A percentile compares a stretch with the other conserved stretches of the same genome.
These are phyloP conservation scores for Spodoptera litura DNA, from an alignment of 1,140 invertebrate genomes.

Conservation along the genomic window DNA sequence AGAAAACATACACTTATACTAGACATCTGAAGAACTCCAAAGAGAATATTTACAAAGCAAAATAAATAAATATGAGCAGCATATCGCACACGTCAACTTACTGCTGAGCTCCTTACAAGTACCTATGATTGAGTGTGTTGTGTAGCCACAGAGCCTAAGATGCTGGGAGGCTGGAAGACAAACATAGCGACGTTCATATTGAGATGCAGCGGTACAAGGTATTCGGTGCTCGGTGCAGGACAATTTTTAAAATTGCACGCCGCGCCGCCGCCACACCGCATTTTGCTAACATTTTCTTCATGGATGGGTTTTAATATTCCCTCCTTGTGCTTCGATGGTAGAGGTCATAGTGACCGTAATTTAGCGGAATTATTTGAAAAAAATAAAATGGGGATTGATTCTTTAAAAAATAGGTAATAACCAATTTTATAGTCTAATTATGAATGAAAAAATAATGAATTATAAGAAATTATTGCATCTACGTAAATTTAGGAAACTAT, in stretches of 20 bases:
- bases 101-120: constrained; percentile 1
- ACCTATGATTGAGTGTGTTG: background rate
- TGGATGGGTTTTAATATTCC: constrained; percentile 48
- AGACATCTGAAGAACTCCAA: too few relatives aligned
- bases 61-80: background rate
- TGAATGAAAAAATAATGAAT: too few relatives aligned
- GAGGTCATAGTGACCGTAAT: background rate
- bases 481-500: too few relatives aligned
- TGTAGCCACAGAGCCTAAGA: too few relatives aligned
- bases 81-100: background rate
- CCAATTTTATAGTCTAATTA: too few relatives aligned
- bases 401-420: too few relatives aligned
- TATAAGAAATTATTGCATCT: too few relatives aligned
- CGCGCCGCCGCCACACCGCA: constrained; percentile 35
- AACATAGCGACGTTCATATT: constrained; percentile 9
- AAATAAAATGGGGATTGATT: too few relatives aligned
- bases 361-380: background rate
- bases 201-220: background rate
- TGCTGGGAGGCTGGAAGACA: background rate
- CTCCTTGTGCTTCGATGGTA: constrained; percentile 37
- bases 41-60: background rate
- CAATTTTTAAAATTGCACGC: constrained; percentile 46
- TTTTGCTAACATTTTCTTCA: constrained; percentile 49
- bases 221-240: constrained; percentile 29
- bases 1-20: too few relatives aligned